phyloP scores from a whole-genome alignment of 2,113 vertebrate genomes.

The Gyps fulvus region DNA sequence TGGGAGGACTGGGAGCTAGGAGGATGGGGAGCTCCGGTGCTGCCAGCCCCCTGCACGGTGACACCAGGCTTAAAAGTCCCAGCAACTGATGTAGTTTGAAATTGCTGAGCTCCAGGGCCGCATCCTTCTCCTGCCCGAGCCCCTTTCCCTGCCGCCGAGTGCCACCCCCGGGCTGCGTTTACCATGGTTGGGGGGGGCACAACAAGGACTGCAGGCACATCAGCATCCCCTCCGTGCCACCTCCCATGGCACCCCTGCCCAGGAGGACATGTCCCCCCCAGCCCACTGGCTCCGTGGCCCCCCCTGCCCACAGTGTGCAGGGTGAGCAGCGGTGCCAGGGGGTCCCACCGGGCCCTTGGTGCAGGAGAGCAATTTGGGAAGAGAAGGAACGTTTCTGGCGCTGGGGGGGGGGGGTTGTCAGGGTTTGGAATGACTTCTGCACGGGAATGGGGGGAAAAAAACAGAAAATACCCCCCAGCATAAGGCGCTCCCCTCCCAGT shows the following conservation, averaged over 20 bases:
- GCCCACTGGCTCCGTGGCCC: neutral
- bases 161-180: neutral
- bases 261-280: neutral
- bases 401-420: too few species aligned
- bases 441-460: neutral
- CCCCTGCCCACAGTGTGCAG: neutral
- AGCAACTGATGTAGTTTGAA: neutral
- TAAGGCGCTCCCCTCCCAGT: neutral
- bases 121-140: neutral
- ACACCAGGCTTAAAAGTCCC: neutral
- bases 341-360: too few species aligned
- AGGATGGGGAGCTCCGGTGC: too few species aligned
- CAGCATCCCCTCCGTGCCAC: neutral
- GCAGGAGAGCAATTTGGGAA: neutral
- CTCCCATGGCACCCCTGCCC: neutral
- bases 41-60: neutral
- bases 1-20: neutral
- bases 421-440: neutral
- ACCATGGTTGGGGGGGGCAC: rapidly evolving
- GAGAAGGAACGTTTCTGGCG: neutral
- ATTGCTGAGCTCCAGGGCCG: neutral
- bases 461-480: neutral
- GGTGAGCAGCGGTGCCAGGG: neutral
- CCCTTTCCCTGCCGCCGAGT: neutral
- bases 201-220: neutral